A percentile compares a stretch with the other conserved stretches of the same genome.
These are phyloP conservation scores for Leptura quadrifasciata DNA, from an alignment of 2,888 invertebrate species.

Conservation along the genomic window DNA sequence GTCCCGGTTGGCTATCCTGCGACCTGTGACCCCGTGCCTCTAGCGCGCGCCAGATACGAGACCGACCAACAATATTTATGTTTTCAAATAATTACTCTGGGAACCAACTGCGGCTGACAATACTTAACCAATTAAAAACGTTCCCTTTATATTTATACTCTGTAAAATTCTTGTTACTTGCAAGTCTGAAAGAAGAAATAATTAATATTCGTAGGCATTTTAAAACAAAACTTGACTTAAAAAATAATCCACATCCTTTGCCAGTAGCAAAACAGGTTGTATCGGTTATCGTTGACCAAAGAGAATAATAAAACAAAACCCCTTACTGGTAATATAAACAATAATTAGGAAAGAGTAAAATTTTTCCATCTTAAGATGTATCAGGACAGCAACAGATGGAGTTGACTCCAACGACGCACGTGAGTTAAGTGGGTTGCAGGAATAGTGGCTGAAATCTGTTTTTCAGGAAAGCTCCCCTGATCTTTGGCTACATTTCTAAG, in stretches of 20 bases:
- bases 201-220: conserved; percentile 33
- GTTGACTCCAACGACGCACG: conserved; percentile 48
- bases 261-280: conserved; percentile 71
- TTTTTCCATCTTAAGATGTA: conserved; percentile 50
- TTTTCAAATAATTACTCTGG: conserved; percentile 45
- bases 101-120: conserved; percentile 27
- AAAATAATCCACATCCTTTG: conserved; percentile 59
- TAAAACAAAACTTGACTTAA: conserved; percentile 50
- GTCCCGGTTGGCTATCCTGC: conserved; percentile 60
- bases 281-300: conserved; percentile 66
- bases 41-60: conserved; percentile 63
- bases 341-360: conserved; percentile 65
- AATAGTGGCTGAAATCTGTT: conserved; percentile 36
- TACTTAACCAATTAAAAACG: background rate
- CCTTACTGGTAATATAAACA: conserved; percentile 66
- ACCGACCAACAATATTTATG: conserved; percentile 57
- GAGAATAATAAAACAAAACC: conserved; percentile 65
- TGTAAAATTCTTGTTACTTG: background rate
- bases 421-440: conserved; percentile 66
- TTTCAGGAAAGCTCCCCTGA: conserved; percentile 16
- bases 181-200: background rate
- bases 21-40: conserved; percentile 68
- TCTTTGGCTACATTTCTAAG: background rate
- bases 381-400: conserved; percentile 59
- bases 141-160: background rate